Evolutionary conservation across 2,113 vertebrate genomes (phyloP).

Genomic region (Pholis gunnellus): DNA sequence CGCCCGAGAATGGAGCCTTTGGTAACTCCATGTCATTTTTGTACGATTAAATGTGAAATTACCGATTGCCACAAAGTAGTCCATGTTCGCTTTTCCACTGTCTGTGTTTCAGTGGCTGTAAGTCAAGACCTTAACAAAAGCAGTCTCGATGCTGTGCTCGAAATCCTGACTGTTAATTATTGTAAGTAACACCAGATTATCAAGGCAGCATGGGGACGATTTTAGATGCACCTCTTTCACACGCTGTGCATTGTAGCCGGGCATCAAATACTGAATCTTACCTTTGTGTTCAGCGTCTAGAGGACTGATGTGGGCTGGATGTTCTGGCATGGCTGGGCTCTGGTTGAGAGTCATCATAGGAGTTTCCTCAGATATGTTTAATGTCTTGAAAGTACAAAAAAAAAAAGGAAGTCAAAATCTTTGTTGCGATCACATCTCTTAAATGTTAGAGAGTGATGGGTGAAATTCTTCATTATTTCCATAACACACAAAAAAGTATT

Average conservation of each 20-base stretch:
- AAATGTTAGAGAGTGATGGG: background rate
- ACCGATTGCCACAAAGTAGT: background rate
- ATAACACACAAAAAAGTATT: background rate
- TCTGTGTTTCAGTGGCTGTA: background rate
- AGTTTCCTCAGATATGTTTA: slow-evolving; percentile 43
- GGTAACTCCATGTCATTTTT: background rate
- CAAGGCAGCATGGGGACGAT: background rate
- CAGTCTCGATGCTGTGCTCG: background rate
- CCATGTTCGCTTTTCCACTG: background rate
- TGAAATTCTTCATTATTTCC: slow-evolving; percentile 3
- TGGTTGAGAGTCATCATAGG: slow-evolving; percentile 36
- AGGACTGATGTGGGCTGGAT: slow-evolving; percentile 3
- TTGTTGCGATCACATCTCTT: background rate
- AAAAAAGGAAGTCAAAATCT: background rate
- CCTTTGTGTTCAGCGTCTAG: slow-evolving; percentile 21
- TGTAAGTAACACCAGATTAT: background rate
- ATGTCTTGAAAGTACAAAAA: slow-evolving; percentile 47
- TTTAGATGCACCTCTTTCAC: background rate
- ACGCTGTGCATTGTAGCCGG: background rate
- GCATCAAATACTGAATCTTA: slow-evolving; percentile 16
- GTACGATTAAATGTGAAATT: background rate
- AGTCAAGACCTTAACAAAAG: background rate
- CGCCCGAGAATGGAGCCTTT: background rate
- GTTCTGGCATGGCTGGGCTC: background rate
- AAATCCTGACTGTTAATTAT: background rate